Evolutionary conservation across 1,140 invertebrate genomes (phyloP), one percentile per base, ranked within the genome.

Genomic region (Proales similis): DNA sequence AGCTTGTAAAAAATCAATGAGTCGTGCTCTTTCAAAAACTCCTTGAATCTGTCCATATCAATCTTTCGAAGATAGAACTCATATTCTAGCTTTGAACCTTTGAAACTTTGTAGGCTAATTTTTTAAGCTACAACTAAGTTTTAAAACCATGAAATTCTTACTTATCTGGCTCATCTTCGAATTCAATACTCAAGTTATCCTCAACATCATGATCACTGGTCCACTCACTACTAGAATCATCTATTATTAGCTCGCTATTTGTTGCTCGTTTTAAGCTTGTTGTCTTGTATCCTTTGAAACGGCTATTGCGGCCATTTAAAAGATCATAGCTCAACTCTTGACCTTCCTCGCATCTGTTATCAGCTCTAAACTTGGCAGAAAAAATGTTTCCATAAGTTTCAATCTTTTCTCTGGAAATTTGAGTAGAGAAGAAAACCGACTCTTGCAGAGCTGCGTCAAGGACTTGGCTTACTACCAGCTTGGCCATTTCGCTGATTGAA

Each of bases 111-210:
- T 27, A 0, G 29, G 29, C 12, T 39, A 53, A 22, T 17, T 27
- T 48, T 48, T 27, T 30, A 48, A 26, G 32, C 38, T 29, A 9
- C 22, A 30, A 32, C 11, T 32, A 32, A 49, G 11, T 11, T 49
- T 9, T 4, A 9, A 17, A 6, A 36, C 38, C 38, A 9, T 14
- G 42, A 33, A 39, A 39, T 20, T 27, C 12, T 39, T 43, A 57
- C 51, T 57, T 42, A 26, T 57, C 27, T 19, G 51, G 51, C 20
- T 57, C 51, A 12, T 57, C 51, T 26, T 57, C 51, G 30, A 57
- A 57, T 27, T 57, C 51, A 4, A 57, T 38, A n/a, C 26, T 42
- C 17, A 42, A 57, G 2, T 43, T 42, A 19, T 42, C 45, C 2
- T 42, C 51, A 3, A 7, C 29, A 6, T 1, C n/a, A 7, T 1